Conservation (phyloP, 2,888 invertebrate genomes). For the Enchytraeus crypticus region DNA sequence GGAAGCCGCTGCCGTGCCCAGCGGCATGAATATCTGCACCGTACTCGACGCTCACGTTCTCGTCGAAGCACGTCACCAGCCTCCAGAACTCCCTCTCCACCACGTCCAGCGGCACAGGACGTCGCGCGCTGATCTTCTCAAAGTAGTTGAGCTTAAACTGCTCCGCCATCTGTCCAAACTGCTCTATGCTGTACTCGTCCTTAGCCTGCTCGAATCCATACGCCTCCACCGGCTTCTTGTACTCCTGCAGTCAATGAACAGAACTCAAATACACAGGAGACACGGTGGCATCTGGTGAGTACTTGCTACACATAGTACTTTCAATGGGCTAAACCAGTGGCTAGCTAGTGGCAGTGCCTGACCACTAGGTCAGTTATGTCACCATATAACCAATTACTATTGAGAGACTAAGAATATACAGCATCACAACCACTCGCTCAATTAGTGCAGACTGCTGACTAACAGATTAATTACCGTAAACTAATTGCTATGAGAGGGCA, state of each 20-base stretch:
- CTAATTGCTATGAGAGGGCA: too few relatives aligned
- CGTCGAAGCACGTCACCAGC: conserved; percentile 87
- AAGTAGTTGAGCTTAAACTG: conserved; percentile 96
- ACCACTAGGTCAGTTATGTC: too few relatives aligned
- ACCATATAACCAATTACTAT: too few relatives aligned
- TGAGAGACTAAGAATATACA: too few relatives aligned
- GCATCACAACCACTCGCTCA: too few relatives aligned
- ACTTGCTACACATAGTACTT: too few relatives aligned
- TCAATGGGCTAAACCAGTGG: too few relatives aligned
- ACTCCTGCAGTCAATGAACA: conserved; percentile 33
- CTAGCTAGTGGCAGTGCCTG: too few relatives aligned
- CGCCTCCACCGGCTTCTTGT: conserved; percentile 74
- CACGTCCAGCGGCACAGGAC: conserved; percentile 48
- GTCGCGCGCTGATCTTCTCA: conserved; percentile 9
- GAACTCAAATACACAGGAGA: neutral
- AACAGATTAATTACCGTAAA: too few relatives aligned
- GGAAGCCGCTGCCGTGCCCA: conserved; percentile 96
- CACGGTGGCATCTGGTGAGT: too few relatives aligned
- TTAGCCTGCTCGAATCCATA: conserved; percentile 96
- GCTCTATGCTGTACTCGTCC: conserved; percentile 83
- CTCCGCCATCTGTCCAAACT: conserved; percentile 98
- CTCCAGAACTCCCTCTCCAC: conserved; percentile 98
- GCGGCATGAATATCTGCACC: conserved; percentile 96
- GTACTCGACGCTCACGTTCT: conserved; percentile 94
- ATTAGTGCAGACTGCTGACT: too few relatives aligned